These are phyloP conservation scores for Panurus biarmicus DNA, from an alignment of 2,113 vertebrate species.

Conservation along the genomic window DNA sequence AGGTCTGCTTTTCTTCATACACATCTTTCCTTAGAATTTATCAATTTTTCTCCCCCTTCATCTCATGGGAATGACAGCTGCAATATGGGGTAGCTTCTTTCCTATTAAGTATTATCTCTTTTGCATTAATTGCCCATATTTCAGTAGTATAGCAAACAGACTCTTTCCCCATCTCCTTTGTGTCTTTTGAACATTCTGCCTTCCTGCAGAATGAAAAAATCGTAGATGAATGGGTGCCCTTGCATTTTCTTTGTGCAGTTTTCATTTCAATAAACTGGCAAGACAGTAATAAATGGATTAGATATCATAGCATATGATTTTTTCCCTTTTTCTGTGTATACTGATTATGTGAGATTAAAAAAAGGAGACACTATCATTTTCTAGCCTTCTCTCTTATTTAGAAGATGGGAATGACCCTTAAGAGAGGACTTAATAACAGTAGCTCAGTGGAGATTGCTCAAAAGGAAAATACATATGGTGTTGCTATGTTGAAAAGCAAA, in stretches of 20 bases:
- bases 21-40: background rate
- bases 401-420: background rate
- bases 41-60: background rate
- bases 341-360: background rate
- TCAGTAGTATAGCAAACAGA: background rate
- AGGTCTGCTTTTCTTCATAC: background rate
- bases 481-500: background rate
- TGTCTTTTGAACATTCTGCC: background rate
- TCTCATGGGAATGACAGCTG: background rate
- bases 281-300: background rate
- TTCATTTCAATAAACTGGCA: background rate
- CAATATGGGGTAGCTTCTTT: background rate
- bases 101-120: background rate
- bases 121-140: background rate
- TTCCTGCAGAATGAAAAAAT: background rate
- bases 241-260: background rate
- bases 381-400: background rate
- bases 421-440: background rate
- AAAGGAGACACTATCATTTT: background rate
- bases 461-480: background rate
- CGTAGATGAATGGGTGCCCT: rapidly evolving
- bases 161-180: background rate
- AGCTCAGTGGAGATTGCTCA: background rate
- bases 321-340: background rate
- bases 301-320: background rate